Base-by-base conservation (phyloP, 1,140 invertebrate species). In the Brachionus rotundiformis region DNA sequence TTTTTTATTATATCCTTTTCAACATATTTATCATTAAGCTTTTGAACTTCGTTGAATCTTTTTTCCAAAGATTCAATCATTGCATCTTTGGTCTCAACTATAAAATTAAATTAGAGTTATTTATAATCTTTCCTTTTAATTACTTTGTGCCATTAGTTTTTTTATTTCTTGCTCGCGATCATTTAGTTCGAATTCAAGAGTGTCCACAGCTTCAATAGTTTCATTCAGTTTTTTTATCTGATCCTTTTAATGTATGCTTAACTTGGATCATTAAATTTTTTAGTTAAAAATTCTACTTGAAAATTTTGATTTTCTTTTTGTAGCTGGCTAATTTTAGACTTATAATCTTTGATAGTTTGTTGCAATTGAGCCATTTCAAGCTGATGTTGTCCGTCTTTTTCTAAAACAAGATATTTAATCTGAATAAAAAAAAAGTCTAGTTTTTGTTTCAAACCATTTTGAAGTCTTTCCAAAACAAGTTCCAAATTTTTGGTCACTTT, bases 1-100 rank as follows among this genome's bases (percentile, higher is more conserved):
- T 79, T 79, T 41, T 79, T 79, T 29, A 79, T 79, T 39, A 79
- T 79, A 59, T 79, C 76, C 25, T 63, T 79, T 33, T 59, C 76
- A 16, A 79, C 54, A 41, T 59, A 79, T 23, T 27, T 59, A 25
- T 79, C 76, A 19, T 79, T 63, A 10, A 79, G 11, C 33, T 79
- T 79, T 63, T 79, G 47, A 10, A 59, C 33, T 63, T 79, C 76
- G 27, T 79, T 63, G 7, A 79, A 79, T 3, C 76, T 29, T 79
- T 79, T 54, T 36, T 79, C 59, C 23, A 79, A 41, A 36, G 76
- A 79, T 5, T 79, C 76, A 16, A 79, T 79, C 47, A 79, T 36
- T 8, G 76, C 7, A 25, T 79, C 76, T 63, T 79, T 79, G 23
- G 76, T 39, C 7, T 31, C 59, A 39, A 63, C 44, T 79, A n/a